Percentiles rank a stretch among this genome's conserved stretches.
phyloP scores from a whole-genome alignment of 2,888 invertebrate genomes.

The Dicranocentrus wangi region DNA sequence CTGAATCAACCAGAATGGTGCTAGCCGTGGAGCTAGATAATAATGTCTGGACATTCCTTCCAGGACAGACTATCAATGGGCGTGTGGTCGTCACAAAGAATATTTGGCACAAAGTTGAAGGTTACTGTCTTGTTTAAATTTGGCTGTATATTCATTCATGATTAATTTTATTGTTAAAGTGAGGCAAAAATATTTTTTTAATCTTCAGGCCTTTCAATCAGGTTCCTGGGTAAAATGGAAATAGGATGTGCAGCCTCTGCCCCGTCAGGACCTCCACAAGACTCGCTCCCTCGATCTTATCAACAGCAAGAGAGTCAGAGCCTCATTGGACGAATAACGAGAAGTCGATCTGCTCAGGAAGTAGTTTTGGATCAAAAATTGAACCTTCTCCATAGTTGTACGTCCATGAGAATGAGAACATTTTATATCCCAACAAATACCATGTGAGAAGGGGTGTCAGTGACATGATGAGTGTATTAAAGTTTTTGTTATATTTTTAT shows the following conservation, averaged over 20 bases:
- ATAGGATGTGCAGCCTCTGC: slow-evolving; percentile 34
- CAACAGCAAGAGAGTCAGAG: slow-evolving; percentile 15
- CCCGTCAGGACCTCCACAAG: slow-evolving; percentile 22
- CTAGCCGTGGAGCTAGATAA: slow-evolving; percentile 62
- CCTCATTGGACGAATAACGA: slow-evolving; percentile 15
- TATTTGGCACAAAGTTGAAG: slow-evolving; percentile 69
- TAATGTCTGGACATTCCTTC: slow-evolving; percentile 58
- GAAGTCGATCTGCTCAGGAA: slow-evolving; percentile 33
- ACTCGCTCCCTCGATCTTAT: slow-evolving; percentile 27
- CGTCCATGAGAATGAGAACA: too few species aligned
- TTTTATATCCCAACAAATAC: too few species aligned
- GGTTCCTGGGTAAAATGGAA: slow-evolving; percentile 63
- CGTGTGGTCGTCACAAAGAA: slow-evolving; percentile 63
- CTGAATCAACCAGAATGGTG: slow-evolving; percentile 46
- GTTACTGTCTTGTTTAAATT: slow-evolving; percentile 26
- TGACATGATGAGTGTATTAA: too few species aligned
- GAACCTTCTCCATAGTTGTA: slow-evolving; percentile 61
- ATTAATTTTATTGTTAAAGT: too few species aligned
- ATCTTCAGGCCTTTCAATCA: slow-evolving; percentile 53
- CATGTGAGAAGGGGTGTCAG: too few species aligned
- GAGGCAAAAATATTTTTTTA: too few species aligned
- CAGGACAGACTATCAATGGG: slow-evolving; percentile 63
- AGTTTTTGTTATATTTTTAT: too few species aligned
- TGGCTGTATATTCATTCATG: not conserved
- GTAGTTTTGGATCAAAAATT: slow-evolving; percentile 58